Conservation (phyloP, 2,797 vertebrate genomes). For the Hylomyscus alleni region DNA sequence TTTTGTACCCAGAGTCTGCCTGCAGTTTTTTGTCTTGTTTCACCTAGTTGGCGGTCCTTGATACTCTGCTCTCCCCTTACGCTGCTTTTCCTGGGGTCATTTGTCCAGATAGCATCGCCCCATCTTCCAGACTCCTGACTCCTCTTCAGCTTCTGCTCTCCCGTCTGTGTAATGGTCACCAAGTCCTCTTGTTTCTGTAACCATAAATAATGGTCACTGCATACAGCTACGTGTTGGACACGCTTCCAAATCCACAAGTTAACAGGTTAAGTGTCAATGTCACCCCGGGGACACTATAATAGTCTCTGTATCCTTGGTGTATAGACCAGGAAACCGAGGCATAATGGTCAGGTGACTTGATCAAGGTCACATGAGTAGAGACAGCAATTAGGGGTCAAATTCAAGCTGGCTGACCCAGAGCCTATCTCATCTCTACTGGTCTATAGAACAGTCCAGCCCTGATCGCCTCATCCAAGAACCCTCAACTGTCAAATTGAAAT, state of each 20-base stretch:
- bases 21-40: neutral
- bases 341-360: neutral
- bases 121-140: neutral
- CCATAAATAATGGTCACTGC: accelerated
- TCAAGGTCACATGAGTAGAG: neutral
- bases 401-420: neutral
- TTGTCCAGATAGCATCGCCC: neutral
- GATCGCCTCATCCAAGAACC: accelerated
- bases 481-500: neutral
- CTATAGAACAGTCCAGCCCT: neutral
- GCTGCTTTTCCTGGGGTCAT: neutral
- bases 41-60: accelerated
- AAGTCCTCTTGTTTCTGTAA: neutral
- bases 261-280: neutral
- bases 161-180: neutral
- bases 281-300: neutral
- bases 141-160: neutral
- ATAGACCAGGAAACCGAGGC: neutral
- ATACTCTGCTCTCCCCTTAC: neutral
- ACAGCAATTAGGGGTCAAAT: neutral
- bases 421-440: neutral
- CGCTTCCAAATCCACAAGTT: neutral
- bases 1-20: neutral
- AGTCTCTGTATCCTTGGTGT: neutral
- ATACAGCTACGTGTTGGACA: neutral